phyloP scores from a whole-genome alignment of 53 echinoderm and acorn worm species.

The Apostichopus leukothele region DNA sequence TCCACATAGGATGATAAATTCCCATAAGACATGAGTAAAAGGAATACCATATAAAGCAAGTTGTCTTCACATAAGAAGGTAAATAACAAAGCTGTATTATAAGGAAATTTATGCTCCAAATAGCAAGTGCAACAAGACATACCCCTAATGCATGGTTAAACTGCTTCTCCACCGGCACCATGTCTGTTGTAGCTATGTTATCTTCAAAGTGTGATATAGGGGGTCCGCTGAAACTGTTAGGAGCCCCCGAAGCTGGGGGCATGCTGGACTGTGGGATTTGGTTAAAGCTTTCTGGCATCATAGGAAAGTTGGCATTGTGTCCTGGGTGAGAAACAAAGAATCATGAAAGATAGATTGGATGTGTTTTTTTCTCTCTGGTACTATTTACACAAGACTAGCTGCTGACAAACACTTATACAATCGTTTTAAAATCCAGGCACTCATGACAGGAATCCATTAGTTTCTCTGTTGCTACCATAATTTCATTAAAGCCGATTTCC shows the following conservation, averaged over 20 bases:
- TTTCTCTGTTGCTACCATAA: too few species aligned
- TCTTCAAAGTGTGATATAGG: constrained; percentile 74
- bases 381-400: too few species aligned
- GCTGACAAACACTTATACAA: too few species aligned
- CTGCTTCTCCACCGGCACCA: constrained; percentile 96
- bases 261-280: constrained; percentile 1
- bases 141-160: constrained; percentile 90
- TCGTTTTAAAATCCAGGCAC: background rate
- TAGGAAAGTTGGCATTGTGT: constrained; percentile 39
- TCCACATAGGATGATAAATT: too few species aligned
- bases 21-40: too few species aligned
- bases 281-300: constrained; percentile 39
- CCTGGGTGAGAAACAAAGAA: background rate
- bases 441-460: background rate
- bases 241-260: constrained; percentile 33
- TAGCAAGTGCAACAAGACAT: constrained; percentile 11
- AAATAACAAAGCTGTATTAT: background rate
- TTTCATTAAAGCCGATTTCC: too few species aligned
- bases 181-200: constrained; percentile 91
- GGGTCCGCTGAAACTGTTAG: constrained; percentile 59
- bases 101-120: too few species aligned
- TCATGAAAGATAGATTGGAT: too few species aligned
- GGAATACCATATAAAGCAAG: background rate
- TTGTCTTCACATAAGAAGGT: background rate
- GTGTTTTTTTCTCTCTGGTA: too few species aligned